Evolutionary conservation across 2,797 vertebrate genomes (phyloP), one percentile per base, ranked within the genome.

Genomic region (Diglossa cyanea): DNA sequence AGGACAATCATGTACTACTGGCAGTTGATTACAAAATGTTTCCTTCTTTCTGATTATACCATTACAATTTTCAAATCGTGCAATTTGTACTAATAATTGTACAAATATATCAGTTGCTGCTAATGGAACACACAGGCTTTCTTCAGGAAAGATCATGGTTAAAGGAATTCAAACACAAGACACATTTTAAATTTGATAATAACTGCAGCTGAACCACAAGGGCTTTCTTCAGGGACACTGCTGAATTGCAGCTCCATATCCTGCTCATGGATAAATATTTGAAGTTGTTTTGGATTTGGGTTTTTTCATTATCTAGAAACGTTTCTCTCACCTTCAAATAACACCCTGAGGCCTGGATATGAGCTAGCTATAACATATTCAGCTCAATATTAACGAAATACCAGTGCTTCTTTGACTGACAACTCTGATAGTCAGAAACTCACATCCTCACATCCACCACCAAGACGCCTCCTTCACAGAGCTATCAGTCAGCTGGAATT

Each of bases 401-500:
- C 1, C 13, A 63, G 4, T 44, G 13, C 2, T 65, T 53, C 33
- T 63, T 74, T 65, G 5, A 1, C 7, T 87, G 66, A 61, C 50
- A 84, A 17, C n/a, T 62, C 31, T 40, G 21, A 48, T 21, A 33
- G 11, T 21, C 17, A 55, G 61, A 20, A 86, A 35, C 11, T 53
- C 42, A 10, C n/a, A 51, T 51, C 28, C 26, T 68, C 26, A 50
- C 18, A 54, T 2, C 61, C 4, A 8, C n/a, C 24, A 72, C 2
- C 2, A 1, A 28, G 15, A 8, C 1, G 0, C 2, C 15, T 58
- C 33, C 40, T 67, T 51, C 62, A 57, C 0, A 53, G 35, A 3
- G 1, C 4, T 53, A 3, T 45, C 30, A 42, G 2, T 37, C 33
- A 81, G 25, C 15, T 61, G 37, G 33, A 92, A 47, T 68, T 75